Percentiles rank a stretch among this genome's conserved stretches.
Evolutionary conservation across 2,113 vertebrate species (phyloP).

Genomic region (Tringa solitaria): DNA sequence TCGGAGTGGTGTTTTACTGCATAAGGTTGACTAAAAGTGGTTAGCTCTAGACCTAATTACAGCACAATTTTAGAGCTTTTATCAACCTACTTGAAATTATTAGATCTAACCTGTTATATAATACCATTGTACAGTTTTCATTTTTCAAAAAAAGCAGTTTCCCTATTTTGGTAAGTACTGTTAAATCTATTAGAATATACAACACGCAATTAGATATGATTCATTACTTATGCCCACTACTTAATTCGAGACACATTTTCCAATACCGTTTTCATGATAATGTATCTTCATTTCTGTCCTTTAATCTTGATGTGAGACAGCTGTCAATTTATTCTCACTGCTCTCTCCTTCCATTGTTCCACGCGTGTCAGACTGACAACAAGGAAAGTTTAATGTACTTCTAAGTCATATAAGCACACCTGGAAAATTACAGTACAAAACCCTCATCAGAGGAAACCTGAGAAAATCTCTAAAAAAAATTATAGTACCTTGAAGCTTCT

Average conservation of each 20-base stretch:
- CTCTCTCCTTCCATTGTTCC: not conserved
- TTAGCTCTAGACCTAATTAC: not conserved
- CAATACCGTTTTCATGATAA: not conserved
- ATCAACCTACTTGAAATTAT: not conserved
- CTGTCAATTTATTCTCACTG: not conserved
- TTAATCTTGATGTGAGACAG: not conserved
- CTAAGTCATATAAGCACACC: not conserved
- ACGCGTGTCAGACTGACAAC: not conserved
- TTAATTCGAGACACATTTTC: constrained; percentile 47
- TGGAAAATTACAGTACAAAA: not conserved
- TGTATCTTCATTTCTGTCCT: not conserved
- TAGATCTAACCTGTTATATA: not conserved
- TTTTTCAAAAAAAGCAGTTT: not conserved
- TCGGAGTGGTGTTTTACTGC: not conserved
- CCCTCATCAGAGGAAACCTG: not conserved
- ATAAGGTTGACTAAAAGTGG: not conserved
- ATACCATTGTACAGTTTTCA: not conserved
- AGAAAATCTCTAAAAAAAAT: not conserved
- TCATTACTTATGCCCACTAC: constrained; percentile 43
- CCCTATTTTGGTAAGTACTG: not conserved
- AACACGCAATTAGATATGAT: not conserved
- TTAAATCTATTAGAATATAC: not conserved
- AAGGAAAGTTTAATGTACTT: not conserved
- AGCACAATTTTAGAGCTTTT: not conserved
- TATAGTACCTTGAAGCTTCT: not conserved